These are phyloP conservation scores for Dyspetes luteomarginatus DNA, from an alignment of 2,888 invertebrate species.

Conservation along the genomic window DNA sequence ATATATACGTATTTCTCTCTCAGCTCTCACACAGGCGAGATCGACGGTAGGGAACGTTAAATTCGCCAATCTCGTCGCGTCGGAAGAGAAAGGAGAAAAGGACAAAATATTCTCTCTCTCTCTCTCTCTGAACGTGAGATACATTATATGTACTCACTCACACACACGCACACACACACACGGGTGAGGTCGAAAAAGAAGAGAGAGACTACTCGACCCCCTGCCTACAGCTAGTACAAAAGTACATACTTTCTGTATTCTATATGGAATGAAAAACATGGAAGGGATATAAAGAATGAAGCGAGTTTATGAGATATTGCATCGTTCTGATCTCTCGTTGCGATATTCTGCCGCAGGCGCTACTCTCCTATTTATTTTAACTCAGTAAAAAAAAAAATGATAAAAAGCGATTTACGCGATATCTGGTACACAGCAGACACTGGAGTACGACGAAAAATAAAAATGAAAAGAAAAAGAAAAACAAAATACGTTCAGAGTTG, in stretches of 20 bases:
- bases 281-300: constrained; percentile 48
- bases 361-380: background rate
- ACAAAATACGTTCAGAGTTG: constrained; percentile 8
- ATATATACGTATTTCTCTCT: too few relatives aligned
- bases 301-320: constrained; percentile 64
- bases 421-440: background rate
- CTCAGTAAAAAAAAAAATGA: background rate
- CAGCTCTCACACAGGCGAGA: constrained; percentile 3
- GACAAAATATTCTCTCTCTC: background rate
- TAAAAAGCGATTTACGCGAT: background rate
- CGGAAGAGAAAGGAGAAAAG: constrained; percentile 44
- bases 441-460: background rate
- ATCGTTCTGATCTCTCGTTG: constrained; percentile 57
- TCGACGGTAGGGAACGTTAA: constrained; percentile 25
- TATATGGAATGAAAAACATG: background rate
- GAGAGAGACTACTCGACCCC: background rate
- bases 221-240: background rate
- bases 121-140: constrained; percentile 3
- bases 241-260: too few relatives aligned
- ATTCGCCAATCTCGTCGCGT: constrained; percentile 57
- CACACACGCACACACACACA: constrained; percentile 11
- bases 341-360: background rate
- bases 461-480: constrained; percentile 28
- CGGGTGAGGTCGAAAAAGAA: background rate
- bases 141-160: constrained; percentile 3